Base-by-base conservation (phyloP, 2,797 vertebrate species). In the Lemur catta region DNA sequence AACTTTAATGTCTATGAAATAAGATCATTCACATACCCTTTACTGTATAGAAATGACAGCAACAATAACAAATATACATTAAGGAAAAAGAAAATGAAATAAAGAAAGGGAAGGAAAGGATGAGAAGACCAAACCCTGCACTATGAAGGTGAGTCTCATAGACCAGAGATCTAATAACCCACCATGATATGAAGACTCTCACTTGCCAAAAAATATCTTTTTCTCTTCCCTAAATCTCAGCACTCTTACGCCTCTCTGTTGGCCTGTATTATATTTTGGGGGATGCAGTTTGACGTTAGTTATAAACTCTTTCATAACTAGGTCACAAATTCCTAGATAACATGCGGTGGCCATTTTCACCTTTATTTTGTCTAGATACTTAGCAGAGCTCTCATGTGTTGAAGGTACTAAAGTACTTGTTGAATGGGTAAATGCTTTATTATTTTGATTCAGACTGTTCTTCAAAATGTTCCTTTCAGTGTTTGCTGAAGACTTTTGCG, bases 131-230 rank as follows among this genome's bases (percentile, higher is more conserved):
- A 22, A 30, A 17, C 15, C 11, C 22, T 46, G 13, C 30, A 8
- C 38, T 59, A 9, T 11, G 28, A 26, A 26, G 50, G 28, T 28
- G 7, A 30, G 6, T 20, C 24, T 46, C 28, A 15, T 6, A 15
- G 50, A 22, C 4, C 35, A 26, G 20, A 24, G 8, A 22, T 20
- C 48, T 35, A 14, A 15, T 18, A 18, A 41, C 35, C 35, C 33
- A n/a, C 7, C 3, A 5, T 20, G 13, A 0, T 20, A 26, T 33
- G 9, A 84, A 30, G 7, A 43, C 52, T 38, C 30, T 10, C 33
- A 28, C 15, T 48, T 4, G 3, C 38, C 7, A n/a, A 2, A 28
- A 55, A 35, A 22, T 0, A 1, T 3, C 8, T 14, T 24, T 57
- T 82, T 61, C 67, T 35, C 8, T 1, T 43, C 41, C 6, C 9